Evolutionary conservation across 2,888 invertebrate species (phyloP), one percentile per base, ranked within the genome.

Genomic region (Latrodectus hesperus): DNA sequence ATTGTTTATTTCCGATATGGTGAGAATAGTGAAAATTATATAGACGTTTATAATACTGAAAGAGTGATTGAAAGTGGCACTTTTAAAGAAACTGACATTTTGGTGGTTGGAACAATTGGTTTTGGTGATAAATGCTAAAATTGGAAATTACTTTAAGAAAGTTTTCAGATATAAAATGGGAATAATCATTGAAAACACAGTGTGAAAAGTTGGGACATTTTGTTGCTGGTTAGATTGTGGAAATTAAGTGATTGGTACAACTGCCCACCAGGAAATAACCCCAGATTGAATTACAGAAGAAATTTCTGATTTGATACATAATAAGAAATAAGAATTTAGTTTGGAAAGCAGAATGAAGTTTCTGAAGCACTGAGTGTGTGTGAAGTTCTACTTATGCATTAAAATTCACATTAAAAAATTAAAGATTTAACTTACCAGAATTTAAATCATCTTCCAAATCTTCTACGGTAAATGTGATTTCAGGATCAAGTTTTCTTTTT

Each of bases 361-460:
- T 17, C 22, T 17, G 68, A 12, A 8, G n/a, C 22, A 9, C 22
- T 68, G n/a, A 17, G 22, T 12, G 26, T 12, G 22, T 17, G 22
- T 26, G n/a, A 22, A 22, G 22, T 22, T 22, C 22, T 22, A 22
- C 0, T 22, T 22, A 68, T 26, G 26, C 26, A 22, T 22, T n/a
- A 49, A 8, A 51, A 51, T 49, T 51, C 10, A 72, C 49, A 22
- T 14, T 14, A 12, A 9, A 74, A 55, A 55, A 14, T n/a, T 17
- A 14, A 22, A n/a, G n/a, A 49, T 10, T 26, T 38, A 9, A 9
- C 78, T 52, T 73, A 80, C 80, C 12, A 14, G 71, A 49, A 72
- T 64, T 60, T 4, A 72, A 11, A 51, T 80, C 80, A 12, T 80
- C 72, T 80, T 72, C 72, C 16, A 52, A 38, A 72, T 80, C 72